A percentile compares a stretch with the other conserved stretches of the same genome.
These are phyloP conservation scores for Macroramphosus scolopax DNA, from an alignment of 2,797 vertebrate genomes.

Conservation along the genomic window DNA sequence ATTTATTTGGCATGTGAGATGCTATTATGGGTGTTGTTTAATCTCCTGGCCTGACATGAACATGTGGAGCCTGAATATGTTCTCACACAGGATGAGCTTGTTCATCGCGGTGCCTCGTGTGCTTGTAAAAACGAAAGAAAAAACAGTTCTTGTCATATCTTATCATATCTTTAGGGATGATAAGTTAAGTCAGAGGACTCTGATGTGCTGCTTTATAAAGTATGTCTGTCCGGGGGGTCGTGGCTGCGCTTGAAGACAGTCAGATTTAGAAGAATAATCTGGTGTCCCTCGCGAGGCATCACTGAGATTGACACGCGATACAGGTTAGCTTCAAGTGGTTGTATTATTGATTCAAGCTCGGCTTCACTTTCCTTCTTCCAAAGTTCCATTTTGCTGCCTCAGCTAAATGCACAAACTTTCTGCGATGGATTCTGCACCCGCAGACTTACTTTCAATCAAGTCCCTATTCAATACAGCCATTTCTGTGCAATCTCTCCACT, in stretches of 20 bases:
- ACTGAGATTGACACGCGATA: too few relatives aligned
- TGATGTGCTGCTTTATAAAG: conserved; percentile 15
- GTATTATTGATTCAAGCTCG: conserved; percentile 5
- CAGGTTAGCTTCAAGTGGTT: neutral
- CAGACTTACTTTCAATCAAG: conserved; percentile 27
- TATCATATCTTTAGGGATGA: too few relatives aligned
- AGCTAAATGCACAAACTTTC: conserved; percentile 26
- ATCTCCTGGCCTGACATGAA: conserved; percentile 34
- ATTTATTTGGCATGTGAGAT: conserved; percentile 42
- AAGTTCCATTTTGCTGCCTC: conserved; percentile 15
- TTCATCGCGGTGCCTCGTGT: conserved; percentile 15
- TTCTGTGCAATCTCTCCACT: conserved; percentile 13
- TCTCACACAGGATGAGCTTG: conserved; percentile 15
- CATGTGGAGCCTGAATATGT: conserved; percentile 35
- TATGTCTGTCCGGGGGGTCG: conserved; percentile 11
- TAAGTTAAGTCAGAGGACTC: too few relatives aligned
- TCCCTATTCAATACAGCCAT: conserved; percentile 15
- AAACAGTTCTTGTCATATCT: conserved; percentile 12
- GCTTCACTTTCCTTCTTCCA: conserved; percentile 11
- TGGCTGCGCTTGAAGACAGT: conserved; percentile 7
- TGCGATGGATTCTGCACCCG: too few relatives aligned
- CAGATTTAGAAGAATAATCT: conserved; percentile 16
- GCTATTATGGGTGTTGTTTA: conserved; percentile 55
- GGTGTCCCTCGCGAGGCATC: conserved; percentile 1
- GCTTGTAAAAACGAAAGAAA: conserved; percentile 14